phyloP scores from a whole-genome alignment of 1,140 invertebrate species.

The Antheraea pernyi region DNA sequence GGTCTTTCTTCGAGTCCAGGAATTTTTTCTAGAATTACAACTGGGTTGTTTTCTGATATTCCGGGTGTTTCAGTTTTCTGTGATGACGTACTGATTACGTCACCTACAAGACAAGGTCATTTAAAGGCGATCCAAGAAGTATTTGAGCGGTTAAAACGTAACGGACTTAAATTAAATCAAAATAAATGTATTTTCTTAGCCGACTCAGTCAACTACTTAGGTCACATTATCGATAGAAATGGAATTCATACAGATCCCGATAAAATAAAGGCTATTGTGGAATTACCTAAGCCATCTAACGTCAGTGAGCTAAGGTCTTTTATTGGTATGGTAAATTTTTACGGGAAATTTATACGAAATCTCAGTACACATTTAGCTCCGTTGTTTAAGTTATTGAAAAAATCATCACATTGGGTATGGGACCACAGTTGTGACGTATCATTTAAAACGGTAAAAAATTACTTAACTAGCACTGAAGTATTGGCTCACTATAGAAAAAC shows the following conservation, averaged over 20 bases:
- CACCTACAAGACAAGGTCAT: conserved; percentile 13
- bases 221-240: conserved; percentile 35
- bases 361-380: conserved; percentile 25
- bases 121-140: conserved; percentile 21
- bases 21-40: conserved; percentile 36
- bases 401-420: conserved; percentile 31
- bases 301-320: conserved; percentile 50
- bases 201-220: conserved; percentile 39
- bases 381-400: conserved; percentile 44
- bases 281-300: conserved; percentile 43
- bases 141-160: conserved; percentile 15
- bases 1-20: conserved; percentile 36
- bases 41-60: conserved; percentile 27
- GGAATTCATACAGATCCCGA: conserved; percentile 43
- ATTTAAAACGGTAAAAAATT: conserved; percentile 29
- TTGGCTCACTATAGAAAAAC: too few species aligned
- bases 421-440: conserved; percentile 22
- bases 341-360: conserved; percentile 47
- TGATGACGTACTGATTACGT: conserved; percentile 34
- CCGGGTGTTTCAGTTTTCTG: conserved; percentile 33
- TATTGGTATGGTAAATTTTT: conserved; percentile 51
- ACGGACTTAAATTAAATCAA: conserved; percentile 34
- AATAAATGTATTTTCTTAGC: conserved; percentile 46
- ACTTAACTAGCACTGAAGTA: conserved; percentile 23
- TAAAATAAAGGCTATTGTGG: conserved; percentile 58